Evolutionary conservation across 1,140 invertebrate genomes (phyloP), one percentile per base, ranked within the genome.

Genomic region (Euwallacea similis): DNA sequence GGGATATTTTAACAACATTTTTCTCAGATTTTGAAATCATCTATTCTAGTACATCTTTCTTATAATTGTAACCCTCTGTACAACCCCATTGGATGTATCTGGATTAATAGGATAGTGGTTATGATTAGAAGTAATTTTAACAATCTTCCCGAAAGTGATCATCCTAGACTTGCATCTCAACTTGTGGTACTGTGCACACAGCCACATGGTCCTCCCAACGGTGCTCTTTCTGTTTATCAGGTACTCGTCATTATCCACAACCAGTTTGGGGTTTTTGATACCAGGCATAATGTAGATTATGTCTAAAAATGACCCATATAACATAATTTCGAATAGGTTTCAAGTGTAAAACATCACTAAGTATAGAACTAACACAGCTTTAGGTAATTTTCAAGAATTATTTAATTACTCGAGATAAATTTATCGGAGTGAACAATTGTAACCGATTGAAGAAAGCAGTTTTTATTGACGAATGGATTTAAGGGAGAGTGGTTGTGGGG

Each of bases 81-180:
- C 10, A 33, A 58, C 54, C 7, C 43, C 53, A 33, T 55, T 56
- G 13, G 42, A 46, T 21, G 42, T 47, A 50, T 69, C 47, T 0
- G 59, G 56, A 33, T 41, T n/a, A 21, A 62, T 61, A 2, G 75
- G 72, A 21, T 53, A 56, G 60, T 77, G 76, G 69, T 76, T 77
- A 60, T 77, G 76, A 15, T 64, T 13, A 21, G 71, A 70, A 44
- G 63, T 77, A 41, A 76, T 66, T 41, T 69, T 53, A 16, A 77
- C 76, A 50, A 56, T 74, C 62, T 67, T 56, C 46, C 75, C 77
- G 43, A 47, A 73, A 9, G 75, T 75, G 10, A 76, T 69, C 6
- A 78, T 63, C 41, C 71, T 65, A 2, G 76, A 76, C 58, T 77
- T 77, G 55, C 77, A 78, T 66, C 69, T 71, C 13, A 60, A 61